phyloP scores from a whole-genome alignment of 2,797 vertebrate species.

The Peromyscus nudipes region DNA sequence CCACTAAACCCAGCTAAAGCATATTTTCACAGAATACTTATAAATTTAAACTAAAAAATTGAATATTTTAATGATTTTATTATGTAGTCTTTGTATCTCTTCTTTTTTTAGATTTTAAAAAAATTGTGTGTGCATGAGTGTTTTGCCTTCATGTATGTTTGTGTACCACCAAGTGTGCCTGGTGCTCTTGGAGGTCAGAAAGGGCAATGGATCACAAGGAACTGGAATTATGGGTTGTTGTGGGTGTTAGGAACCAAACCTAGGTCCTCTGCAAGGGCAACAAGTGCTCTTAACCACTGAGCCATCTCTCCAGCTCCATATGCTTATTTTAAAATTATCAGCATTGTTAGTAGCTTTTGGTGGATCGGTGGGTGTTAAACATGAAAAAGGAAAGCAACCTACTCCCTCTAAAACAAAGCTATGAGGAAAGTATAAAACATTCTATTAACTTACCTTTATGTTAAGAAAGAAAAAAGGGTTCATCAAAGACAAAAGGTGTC shows the following conservation, averaged over 20 bases:
- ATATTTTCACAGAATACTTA: neutral
- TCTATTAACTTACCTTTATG: neutral
- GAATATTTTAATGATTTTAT: conserved; percentile 11
- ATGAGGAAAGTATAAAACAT: neutral
- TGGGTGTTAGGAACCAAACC: neutral
- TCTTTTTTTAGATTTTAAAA: neutral
- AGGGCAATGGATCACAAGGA: too few relatives aligned
- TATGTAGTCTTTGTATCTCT: neutral
- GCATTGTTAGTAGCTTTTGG: neutral
- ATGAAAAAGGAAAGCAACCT: neutral
- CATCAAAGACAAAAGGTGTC: neutral
- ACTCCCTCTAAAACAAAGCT: conserved; percentile 11
- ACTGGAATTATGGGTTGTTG: too few relatives aligned
- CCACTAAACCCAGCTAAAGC: neutral
- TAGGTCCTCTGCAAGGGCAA: neutral
- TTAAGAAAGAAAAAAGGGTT: neutral
- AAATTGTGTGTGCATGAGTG: too few relatives aligned
- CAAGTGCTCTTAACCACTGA: neutral
- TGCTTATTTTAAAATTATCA: neutral
- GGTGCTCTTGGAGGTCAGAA: neutral
- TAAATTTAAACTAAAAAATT: neutral
- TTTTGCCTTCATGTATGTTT: neutral
- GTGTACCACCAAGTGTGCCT: too few relatives aligned
- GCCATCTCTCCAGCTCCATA: neutral
- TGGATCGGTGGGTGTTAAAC: neutral